A percentile compares a stretch with the other conserved stretches of the same genome.
Evolutionary conservation across 2,888 invertebrate species (phyloP).

Genomic region (Trilocha varians): DNA sequence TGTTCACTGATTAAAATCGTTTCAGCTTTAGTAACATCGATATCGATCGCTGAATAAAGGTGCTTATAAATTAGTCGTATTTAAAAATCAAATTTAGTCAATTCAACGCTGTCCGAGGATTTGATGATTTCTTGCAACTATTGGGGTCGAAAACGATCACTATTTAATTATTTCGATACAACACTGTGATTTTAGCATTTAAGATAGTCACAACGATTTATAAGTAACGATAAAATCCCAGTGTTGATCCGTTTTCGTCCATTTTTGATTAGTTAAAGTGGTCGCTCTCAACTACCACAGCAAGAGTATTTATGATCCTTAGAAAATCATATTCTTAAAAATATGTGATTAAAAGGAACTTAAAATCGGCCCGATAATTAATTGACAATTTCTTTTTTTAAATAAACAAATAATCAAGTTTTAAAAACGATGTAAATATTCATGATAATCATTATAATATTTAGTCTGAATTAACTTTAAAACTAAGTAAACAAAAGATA

Average conservation of each 20-base stretch:
- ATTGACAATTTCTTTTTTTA: slow-evolving; percentile 15
- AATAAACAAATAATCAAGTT: slow-evolving; percentile 44
- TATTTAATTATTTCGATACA: too few relatives aligned
- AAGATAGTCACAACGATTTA: too few relatives aligned
- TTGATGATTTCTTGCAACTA: slow-evolving; percentile 6
- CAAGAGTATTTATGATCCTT: slow-evolving; percentile 25
- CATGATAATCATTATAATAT: slow-evolving; percentile 28
- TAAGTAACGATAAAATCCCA: too few relatives aligned
- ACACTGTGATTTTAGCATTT: too few relatives aligned
- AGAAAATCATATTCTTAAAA: slow-evolving; percentile 54
- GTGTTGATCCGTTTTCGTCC: too few relatives aligned
- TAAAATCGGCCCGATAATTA: slow-evolving; percentile 25
- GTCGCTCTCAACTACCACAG: slow-evolving; percentile 13
- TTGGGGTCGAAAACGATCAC: neutral
- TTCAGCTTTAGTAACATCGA: slow-evolving; percentile 21
- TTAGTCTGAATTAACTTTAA: slow-evolving; percentile 25
- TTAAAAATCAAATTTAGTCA: slow-evolving; percentile 57
- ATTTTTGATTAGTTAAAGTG: neutral
- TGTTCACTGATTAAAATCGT: slow-evolving; percentile 66
- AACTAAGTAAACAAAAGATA: slow-evolving; percentile 17
- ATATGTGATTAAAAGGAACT: slow-evolving; percentile 50
- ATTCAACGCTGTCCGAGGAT: slow-evolving; percentile 11
- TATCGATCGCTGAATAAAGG: slow-evolving; percentile 13
- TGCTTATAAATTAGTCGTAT: slow-evolving; percentile 28
- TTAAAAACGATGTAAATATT: slow-evolving; percentile 42